Evolutionary conservation across 1,140 invertebrate genomes (phyloP), one percentile per base, ranked within the genome.

Genomic region (Aplysia californica): DNA sequence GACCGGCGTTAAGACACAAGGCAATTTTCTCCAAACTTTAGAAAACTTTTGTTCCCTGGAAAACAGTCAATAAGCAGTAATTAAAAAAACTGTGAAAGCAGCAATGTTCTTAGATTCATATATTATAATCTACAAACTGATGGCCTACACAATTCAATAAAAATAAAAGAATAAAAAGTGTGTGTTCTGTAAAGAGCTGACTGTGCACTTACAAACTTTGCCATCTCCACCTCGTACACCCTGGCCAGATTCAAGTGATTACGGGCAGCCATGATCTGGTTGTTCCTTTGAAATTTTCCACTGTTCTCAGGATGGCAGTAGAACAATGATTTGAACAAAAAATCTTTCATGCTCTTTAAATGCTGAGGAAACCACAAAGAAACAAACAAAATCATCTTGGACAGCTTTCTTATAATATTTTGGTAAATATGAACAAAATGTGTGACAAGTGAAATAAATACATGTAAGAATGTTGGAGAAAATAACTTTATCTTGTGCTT

Each of bases 201-300:
- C n/a, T n/a, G n/a, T 15, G 44, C 21, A 72, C 70, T 56, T 72
- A 72, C 70, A 72, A n/a, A 61, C 2, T 3, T 38, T 1, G 33
- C 3, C 33, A 26, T 33, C 36, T 72, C 70, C n/a, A 61, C 70
- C 50, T 72, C 70, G 41, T 61, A 59, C 26, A 72, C 44, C n/a
- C 58, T 61, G 70, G 70, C 70, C 70, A 72, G 18, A 23, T 72
- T 72, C 21, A 72, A 38, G 23, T 61, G 29, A 35, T 72, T 72
- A 26, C 33, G 31, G 29, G 39, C 70, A 61, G 70, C 70, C 59
- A 35, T 56, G n/a, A 59, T 72, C 58, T 59, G 55, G 23, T 58
- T 39, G 31, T 72, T 72, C 29, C 41, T 61, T 39, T 61, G 35
- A 59, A 56, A 23, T 29, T 38, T 59, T 2, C 38, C 35, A 3